These are phyloP conservation scores for Nestor notabilis DNA, from an alignment of 2,113 vertebrate species.

Conservation along the genomic window DNA sequence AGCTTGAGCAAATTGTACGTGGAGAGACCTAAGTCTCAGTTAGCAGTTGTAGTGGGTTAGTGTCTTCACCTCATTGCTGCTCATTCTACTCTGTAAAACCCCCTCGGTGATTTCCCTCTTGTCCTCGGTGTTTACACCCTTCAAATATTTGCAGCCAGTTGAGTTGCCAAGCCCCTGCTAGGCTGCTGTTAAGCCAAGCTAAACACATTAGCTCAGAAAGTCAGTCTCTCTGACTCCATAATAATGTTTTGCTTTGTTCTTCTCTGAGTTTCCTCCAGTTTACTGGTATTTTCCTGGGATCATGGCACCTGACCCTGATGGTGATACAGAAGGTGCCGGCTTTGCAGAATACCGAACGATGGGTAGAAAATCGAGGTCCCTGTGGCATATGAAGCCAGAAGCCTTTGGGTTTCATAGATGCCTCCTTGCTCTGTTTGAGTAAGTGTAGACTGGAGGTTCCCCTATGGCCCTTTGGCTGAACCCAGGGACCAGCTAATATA, in stretches of 20 bases:
- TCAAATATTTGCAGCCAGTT: conserved; percentile 27
- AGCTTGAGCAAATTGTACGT: neutral
- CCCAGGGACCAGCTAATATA: neutral
- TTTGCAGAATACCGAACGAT: neutral
- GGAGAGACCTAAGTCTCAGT: neutral
- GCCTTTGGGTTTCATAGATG: neutral
- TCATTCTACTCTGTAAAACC: neutral
- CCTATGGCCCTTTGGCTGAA: neutral
- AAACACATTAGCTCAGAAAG: conserved; percentile 65
- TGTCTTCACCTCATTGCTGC: neutral
- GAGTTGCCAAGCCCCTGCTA: conserved; percentile 42
- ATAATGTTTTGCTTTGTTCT: conserved; percentile 46
- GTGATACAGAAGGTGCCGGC: neutral
- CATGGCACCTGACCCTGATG: neutral
- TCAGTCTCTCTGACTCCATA: conserved; percentile 14
- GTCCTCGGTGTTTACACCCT: conserved; percentile 35
- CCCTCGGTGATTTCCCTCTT: neutral
- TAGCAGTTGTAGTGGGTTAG: neutral
- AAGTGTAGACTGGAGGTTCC: neutral
- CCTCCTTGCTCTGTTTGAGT: neutral
- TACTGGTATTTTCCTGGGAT: neutral
- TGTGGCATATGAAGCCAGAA: neutral
- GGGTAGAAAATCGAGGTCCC: neutral
- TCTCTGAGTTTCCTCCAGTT: conserved; percentile 11
- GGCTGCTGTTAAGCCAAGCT: conserved; percentile 34